Base-by-base conservation (phyloP, 1,140 invertebrate species). In the Apis mellifera region DNA sequence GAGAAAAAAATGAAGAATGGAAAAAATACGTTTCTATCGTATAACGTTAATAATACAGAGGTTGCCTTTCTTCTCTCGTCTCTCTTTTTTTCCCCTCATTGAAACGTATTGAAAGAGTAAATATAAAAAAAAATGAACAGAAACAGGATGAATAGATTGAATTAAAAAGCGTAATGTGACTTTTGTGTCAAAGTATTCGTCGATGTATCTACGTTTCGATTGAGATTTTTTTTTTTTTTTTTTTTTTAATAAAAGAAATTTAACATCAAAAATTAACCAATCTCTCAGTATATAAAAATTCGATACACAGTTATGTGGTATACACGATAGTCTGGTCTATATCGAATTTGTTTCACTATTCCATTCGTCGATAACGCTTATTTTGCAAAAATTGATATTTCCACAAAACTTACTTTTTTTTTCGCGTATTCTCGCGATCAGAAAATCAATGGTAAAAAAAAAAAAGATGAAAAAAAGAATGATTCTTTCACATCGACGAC, bases 31-130 rank as follows among this genome's bases (percentile, higher is more conserved):
- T 57, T 42, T 42, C 32, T 50, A 23, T 62, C 54, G 60, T n/a
- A 48, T 23, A 9, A 52, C 52, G 57, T 50, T 81, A 81, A 81
- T 75, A 55, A 81, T 75, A 55, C n/a, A n/a, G 19, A 13, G 48
- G 26, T 32, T 55, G 17, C 9, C 26, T 71, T 60, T 26, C 23
- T 32, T 4, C 26, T 9, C 4, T 2, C 9, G 7, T 57, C 19
- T 59, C 1, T 21, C 19, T 59, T 9, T 59, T 11, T 55, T 17
- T 17, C 15, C 17, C 13, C 13, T 3, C n/a, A 0, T 19, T 54
- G 52, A 81, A 81, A 81, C 52, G 48, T 74, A 62, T 32, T 15
- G 64, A 21, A 55, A 48, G 55, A 42, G n/a, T 42, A n/a, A 77
- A 77, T 54, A 42, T 42, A 42, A 42, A 69, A 70, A 70, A 77